A percentile compares a stretch with the other conserved stretches of the same genome.
Conservation (phyloP, 2,888 invertebrate genomes). For the Rhagonycha lutea region DNA sequence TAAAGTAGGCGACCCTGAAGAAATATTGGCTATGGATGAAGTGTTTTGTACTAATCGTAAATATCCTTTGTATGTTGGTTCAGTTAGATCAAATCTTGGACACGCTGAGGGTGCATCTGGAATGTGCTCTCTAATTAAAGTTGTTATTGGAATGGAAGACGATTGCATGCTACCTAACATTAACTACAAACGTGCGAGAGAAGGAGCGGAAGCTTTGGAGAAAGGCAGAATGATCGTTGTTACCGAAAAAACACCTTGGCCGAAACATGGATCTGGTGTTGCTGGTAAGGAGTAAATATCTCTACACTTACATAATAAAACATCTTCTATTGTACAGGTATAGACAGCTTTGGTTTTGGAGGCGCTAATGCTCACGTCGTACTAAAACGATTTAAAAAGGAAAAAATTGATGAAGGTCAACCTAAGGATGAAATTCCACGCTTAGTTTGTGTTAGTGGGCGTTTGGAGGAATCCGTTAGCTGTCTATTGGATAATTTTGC, state of each 20-base stretch:
- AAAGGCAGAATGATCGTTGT: constrained; percentile 73
- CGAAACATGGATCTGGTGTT: constrained; percentile 28
- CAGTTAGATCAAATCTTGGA: constrained; percentile 92
- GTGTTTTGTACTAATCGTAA: constrained; percentile 76
- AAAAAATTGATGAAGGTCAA: constrained; percentile 62
- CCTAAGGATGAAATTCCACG: constrained; percentile 72
- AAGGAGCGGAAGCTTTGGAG: constrained; percentile 64
- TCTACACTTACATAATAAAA: constrained; percentile 38
- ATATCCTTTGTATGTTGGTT: constrained; percentile 81
- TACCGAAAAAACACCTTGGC: constrained; percentile 69
- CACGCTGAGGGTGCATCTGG: constrained; percentile 89
- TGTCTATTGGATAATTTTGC: constrained; percentile 67
- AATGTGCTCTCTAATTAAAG: constrained; percentile 53
- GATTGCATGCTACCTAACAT: constrained; percentile 85
- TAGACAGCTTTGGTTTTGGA: constrained; percentile 94
- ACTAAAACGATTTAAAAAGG: constrained; percentile 63
- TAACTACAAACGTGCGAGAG: constrained; percentile 61
- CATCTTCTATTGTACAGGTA: constrained; percentile 61
- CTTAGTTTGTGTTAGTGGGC: constrained; percentile 74
- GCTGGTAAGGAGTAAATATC: constrained; percentile 4
- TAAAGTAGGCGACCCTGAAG: constrained; percentile 89
- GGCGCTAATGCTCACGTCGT: constrained; percentile 82
- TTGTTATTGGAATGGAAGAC: constrained; percentile 71
- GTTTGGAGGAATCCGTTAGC: constrained; percentile 77
- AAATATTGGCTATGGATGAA: constrained; percentile 79